phyloP scores from a whole-genome alignment of 1,140 invertebrate species.

The Calycopis cecrops region DNA sequence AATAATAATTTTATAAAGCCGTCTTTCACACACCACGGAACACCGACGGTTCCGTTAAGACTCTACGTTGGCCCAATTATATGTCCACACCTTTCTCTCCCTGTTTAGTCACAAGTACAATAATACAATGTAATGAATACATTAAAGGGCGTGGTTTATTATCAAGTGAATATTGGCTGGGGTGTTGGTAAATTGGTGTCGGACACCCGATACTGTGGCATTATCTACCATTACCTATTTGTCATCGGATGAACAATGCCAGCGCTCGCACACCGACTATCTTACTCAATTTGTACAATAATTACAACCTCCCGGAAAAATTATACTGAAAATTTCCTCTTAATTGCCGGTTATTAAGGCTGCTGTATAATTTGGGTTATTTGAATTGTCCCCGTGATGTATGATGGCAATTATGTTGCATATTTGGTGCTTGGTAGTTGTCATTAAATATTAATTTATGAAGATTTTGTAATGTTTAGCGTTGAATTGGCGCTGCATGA shows the following conservation, averaged over 20 bases:
- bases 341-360: conserved; percentile 20
- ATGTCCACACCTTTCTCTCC: too few species aligned
- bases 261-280: conserved; percentile 50
- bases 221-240: conserved; percentile 68
- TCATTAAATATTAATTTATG: conserved; percentile 11
- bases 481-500: too few species aligned
- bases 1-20: too few species aligned
- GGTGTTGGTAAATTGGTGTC: conserved; percentile 61
- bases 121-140: neutral
- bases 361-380: conserved; percentile 17
- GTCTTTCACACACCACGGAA: too few species aligned
- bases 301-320: conserved; percentile 46
- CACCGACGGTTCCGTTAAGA: too few species aligned
- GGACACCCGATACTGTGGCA: conserved; percentile 67
- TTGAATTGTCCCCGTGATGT: conserved; percentile 6
- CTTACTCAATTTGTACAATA: conserved; percentile 61
- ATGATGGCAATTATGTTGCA: conserved; percentile 4
- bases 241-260: conserved; percentile 65
- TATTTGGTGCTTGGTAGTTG: conserved; percentile 6
- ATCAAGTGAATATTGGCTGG: conserved; percentile 67
- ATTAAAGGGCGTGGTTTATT: conserved; percentile 52
- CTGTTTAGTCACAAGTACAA: neutral
- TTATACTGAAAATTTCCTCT: conserved; percentile 27
- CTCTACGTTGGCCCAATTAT: too few species aligned
- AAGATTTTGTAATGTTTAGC: conserved; percentile 11